Conservation (phyloP, 2,113 vertebrate genomes). For the Gasterosteus nipponicus region DNA sequence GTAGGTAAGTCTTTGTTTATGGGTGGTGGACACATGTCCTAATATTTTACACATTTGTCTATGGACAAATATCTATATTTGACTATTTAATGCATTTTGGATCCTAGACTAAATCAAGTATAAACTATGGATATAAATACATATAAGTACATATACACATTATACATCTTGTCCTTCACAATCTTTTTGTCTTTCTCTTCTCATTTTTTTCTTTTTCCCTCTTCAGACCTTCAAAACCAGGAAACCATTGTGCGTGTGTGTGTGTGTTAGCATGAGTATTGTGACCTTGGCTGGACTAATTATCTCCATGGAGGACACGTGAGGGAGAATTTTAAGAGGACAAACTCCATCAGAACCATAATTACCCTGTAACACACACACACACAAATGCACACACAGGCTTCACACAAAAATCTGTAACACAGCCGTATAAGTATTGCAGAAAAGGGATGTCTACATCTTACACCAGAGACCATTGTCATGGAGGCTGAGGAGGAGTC, state of each 20-base stretch:
- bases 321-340: constrained; percentile 44
- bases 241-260: constrained; percentile 1
- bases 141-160: background rate
- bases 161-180: background rate
- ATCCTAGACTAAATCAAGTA: no score
- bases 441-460: background rate
- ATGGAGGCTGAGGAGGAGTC: background rate
- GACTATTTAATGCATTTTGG: no score
- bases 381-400: constrained; percentile 11
- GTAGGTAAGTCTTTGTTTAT: no score
- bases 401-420: background rate
- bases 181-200: background rate
- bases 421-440: background rate
- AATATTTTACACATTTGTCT: no score
- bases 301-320: constrained; percentile 46
- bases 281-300: constrained; percentile 49
- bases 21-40: no score
- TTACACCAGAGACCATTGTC: background rate
- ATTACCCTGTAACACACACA: constrained; percentile 28
- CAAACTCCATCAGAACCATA: constrained; percentile 53
- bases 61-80: no score
- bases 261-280: background rate
- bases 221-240: no score
- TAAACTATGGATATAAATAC: no score
- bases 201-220: no score